Percentiles rank a stretch among this genome's conserved stretches.
Evolutionary conservation across 2,113 vertebrate species (phyloP).

Genomic region (Hippocampus abdominalis): DNA sequence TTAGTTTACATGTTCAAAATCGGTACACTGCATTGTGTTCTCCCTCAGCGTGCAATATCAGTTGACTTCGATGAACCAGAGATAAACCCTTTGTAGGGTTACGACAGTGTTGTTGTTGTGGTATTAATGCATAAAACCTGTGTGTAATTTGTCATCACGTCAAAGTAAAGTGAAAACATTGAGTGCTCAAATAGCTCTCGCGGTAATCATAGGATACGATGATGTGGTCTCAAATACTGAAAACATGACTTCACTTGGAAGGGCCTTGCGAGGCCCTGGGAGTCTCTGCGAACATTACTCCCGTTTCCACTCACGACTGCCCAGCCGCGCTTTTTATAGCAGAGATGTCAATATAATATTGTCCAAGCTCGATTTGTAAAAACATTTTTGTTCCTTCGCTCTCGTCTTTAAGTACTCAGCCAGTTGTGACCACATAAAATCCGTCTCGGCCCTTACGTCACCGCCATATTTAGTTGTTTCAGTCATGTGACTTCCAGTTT

Average conservation of each 20-base stretch:
- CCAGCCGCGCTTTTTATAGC: conserved; percentile 5
- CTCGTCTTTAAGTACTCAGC: conserved; percentile 27
- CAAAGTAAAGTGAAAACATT: conserved; percentile 6
- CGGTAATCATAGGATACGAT: conserved; percentile 6
- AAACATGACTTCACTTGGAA: conserved; percentile 35
- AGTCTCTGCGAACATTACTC: conserved; percentile 11
- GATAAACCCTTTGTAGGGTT: neutral
- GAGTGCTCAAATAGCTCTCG: conserved; percentile 11
- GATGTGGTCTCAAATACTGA: conserved; percentile 29
- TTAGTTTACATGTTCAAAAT: too few species aligned
- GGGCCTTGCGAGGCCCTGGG: conserved; percentile 7
- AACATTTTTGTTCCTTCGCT: conserved; percentile 8
- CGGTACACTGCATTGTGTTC: neutral
- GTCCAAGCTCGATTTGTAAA: conserved; percentile 31
- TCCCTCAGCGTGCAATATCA: neutral
- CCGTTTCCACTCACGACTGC: neutral
- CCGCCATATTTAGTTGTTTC: conserved; percentile 35
- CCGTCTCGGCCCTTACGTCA: conserved; percentile 54
- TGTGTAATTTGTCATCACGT: conserved; percentile 7
- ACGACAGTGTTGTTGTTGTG: neutral
- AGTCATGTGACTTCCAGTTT: neutral
- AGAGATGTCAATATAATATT: conserved; percentile 40
- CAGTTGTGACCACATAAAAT: conserved; percentile 53
- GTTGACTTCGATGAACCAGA: neutral
- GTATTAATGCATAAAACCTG: neutral